These are phyloP conservation scores for Patiria pectinifera DNA, from an alignment of 53 echinoderm and acorn worm species.

Conservation along the genomic window DNA sequence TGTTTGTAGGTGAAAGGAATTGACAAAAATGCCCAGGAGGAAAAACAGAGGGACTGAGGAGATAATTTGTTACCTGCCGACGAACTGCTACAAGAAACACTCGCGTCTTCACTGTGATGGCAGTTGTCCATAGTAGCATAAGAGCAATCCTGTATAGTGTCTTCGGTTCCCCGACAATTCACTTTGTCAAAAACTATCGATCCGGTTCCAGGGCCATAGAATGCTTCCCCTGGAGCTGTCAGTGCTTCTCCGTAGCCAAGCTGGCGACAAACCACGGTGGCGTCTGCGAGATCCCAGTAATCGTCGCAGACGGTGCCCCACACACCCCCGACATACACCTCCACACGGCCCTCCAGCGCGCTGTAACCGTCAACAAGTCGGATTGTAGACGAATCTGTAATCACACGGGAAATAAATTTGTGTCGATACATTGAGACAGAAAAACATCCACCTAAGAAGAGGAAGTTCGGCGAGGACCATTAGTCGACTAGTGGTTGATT, in stretches of 20 bases:
- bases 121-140: not conserved
- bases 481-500: not conserved
- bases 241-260: slow-evolving; percentile 54
- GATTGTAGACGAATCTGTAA: not conserved
- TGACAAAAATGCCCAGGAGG: no score
- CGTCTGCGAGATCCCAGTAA: slow-evolving; percentile 53
- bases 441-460: not conserved
- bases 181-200: slow-evolving; percentile 43
- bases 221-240: slow-evolving; percentile 7
- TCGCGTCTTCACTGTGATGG: slow-evolving; percentile 13
- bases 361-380: not conserved
- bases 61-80: not conserved
- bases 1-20: no score
- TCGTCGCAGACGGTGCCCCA: slow-evolving; percentile 72
- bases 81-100: not conserved
- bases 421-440: not conserved
- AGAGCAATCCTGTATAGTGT: slow-evolving; percentile 27
- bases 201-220: slow-evolving; percentile 49
- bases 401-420: not conserved
- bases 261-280: slow-evolving; percentile 64
- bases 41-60: not conserved
- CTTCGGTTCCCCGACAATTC: slow-evolving; percentile 47
- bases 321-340: slow-evolving; percentile 38
- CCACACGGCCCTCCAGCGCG: slow-evolving; percentile 49
- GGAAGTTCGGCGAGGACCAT: no score